A percentile compares a stretch with the other conserved stretches of the same genome.
Conservation (phyloP, 2,113 vertebrate genomes). For the Tamias sibiricus region DNA sequence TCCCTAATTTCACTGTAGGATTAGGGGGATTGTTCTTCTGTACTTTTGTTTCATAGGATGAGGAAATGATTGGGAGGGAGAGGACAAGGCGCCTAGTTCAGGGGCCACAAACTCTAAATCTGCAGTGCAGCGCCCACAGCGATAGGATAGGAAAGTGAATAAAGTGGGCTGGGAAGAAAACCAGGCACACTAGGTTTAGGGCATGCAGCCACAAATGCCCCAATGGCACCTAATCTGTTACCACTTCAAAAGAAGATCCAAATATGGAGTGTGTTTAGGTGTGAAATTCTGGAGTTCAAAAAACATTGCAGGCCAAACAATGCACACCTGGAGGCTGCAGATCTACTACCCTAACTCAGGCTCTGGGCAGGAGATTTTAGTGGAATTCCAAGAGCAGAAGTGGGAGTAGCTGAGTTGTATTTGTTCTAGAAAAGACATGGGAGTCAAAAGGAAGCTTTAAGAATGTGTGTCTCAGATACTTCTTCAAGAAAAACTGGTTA, state of each 20-base stretch:
- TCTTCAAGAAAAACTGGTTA: background rate
- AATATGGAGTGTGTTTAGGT: background rate
- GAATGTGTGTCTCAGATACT: background rate
- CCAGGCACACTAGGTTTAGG: fast-evolving
- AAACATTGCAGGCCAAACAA: background rate
- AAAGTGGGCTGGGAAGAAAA: background rate
- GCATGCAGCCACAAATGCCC: fast-evolving
- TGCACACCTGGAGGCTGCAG: background rate
- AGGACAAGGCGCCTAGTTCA: background rate
- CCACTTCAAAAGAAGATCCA: background rate
- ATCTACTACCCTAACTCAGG: background rate
- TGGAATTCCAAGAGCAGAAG: background rate
- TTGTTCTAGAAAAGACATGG: background rate
- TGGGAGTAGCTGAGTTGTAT: background rate
- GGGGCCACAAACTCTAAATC: background rate
- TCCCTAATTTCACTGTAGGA: background rate
- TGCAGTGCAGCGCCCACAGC: background rate
- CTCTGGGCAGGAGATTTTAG: background rate
- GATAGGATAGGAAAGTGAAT: background rate
- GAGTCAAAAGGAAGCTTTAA: background rate
- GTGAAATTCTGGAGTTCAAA: background rate
- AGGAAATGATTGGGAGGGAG: background rate
- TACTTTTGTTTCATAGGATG: background rate
- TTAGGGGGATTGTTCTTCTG: background rate
- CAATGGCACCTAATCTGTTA: background rate